Base-by-base conservation (phyloP, 2,888 invertebrate genomes). In the Xestia xanthographa region DNA sequence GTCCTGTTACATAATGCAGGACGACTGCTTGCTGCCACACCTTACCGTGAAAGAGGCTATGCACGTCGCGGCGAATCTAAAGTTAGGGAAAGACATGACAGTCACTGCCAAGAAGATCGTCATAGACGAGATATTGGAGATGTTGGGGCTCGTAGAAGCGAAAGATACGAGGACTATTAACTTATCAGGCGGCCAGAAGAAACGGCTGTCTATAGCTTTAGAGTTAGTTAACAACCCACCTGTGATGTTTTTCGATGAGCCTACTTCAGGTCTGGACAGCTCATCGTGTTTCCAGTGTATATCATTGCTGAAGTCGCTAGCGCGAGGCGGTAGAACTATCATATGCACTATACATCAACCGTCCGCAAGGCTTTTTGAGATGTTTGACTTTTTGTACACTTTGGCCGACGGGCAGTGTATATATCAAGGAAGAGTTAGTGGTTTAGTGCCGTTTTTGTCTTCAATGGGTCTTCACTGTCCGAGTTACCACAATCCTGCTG, bases 331-430 rank as follows among this genome's bases (percentile, higher is more conserved):
- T 1, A 97, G 99, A 85, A 99, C 99, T 45, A 98, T 99, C 82
- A 98, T 99, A 85, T 99, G 99, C 92, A 99, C 99, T 60, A 99
- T 99, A 88, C 99, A 99, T 95, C 99, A 99, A 94, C 99, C 99
- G 20, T 99, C 99, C 86, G 99, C 99, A 53, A 97, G 99, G 89
- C 97, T 99, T 66, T 99, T 99, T 92, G 99, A 99, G 95, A 99
- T 99, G 97, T 99, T 99, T 92, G 99, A 99, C 94, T 97, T 98
- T 96, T 95, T 99, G 83, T 99, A 99, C 94, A 98, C 99, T 92
- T 93, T 99, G 90, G 98, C 99, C 17, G 99, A 99, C 89, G 99
- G 99, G 17, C 98, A 99, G 94, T 99, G 99, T 94, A 98, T 99
- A 91, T 99, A 99, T 93, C 98, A 98, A 91, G 99, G 99, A 8